These are phyloP conservation scores for Hartigia nigra DNA, from an alignment of 2,888 invertebrate species.

Conservation along the genomic window DNA sequence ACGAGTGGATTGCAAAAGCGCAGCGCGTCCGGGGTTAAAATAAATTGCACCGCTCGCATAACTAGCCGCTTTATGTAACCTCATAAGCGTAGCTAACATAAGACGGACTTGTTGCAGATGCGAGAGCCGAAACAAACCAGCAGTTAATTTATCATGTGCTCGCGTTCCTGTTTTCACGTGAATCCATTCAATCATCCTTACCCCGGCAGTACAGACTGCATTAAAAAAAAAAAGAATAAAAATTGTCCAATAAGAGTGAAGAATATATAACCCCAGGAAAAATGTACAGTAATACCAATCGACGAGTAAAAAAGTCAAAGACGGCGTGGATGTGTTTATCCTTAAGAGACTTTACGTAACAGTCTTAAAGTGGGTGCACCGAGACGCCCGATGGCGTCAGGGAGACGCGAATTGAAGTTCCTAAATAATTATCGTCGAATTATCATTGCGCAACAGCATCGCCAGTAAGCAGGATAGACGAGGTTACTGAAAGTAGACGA, in stretches of 20 bases:
- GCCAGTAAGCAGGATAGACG: constrained; percentile 2
- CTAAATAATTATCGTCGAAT: not conserved
- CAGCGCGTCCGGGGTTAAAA: not conserved
- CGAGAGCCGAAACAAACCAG: not conserved
- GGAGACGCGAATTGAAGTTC: not conserved
- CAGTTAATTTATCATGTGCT: not conserved
- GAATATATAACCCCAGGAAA: not conserved
- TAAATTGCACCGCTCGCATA: not conserved
- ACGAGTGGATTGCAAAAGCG: not conserved
- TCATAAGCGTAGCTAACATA: not conserved
- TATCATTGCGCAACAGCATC: constrained; percentile 5
- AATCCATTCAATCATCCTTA: not conserved
- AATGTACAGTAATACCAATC: not conserved
- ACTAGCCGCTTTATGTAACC: not conserved
- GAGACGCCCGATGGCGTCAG: not conserved
- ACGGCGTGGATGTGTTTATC: not conserved
- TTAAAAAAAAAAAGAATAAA: too few relatives aligned
- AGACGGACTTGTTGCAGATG: not conserved
- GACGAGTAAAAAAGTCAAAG: not conserved
- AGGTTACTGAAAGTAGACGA: not conserved
- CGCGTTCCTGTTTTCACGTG: not conserved
- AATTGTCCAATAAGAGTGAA: too few relatives aligned
- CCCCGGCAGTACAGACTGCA: not conserved
- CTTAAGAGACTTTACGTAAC: not conserved
- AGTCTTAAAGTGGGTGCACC: not conserved